Base-by-base conservation (phyloP, 2,888 invertebrate genomes). In the Limnephilus lunatus region DNA sequence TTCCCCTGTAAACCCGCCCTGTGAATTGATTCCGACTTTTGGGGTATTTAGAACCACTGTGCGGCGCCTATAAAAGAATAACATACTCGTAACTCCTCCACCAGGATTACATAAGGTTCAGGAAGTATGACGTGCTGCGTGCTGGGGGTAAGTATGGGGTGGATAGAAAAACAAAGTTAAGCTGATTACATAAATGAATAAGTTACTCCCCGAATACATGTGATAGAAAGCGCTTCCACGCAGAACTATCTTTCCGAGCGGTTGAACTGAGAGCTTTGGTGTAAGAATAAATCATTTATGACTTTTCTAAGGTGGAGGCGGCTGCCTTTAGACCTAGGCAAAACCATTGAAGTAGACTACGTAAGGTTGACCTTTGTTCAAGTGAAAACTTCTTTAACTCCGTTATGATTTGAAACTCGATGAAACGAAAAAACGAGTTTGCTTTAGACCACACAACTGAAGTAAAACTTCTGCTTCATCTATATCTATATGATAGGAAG, bases 121-220 rank as follows among this genome's bases (percentile, higher is more conserved):
- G 68, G 25, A 68, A n/a, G 68, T 68, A 68, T 68, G 14, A 15
- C 15, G 48, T 48, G 14, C 48, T 48, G 14, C 48, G 68, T 68
- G 68, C 68, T 25, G 25, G 68, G 68, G 19, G 53, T 53, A 53
- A 25, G 7, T 19, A 19, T 15, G 19, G 25, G 68, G 25, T 9
- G 68, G 68, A n/a, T 68, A 68, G n/a, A 68, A 68, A 68, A 68
- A 68, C 25, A 68, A 68, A 68, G 68, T 68, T 25, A 68, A 68
- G 68, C 68, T 68, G 68, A 68, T 68, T 68, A 68, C 68, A 68
- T 68, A 68, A 68, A 68, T 68, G 68, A 68, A 68, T 68, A 68
- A 68, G 68, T 68, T 68, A 68, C 68, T 1, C 7, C 25, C n/a
- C 25, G 25, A 68, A 68, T 68, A 68, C 25, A 68, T n/a, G 68